phyloP scores from a whole-genome alignment of 1,140 invertebrate genomes.

The Coptotermes formosanus region DNA sequence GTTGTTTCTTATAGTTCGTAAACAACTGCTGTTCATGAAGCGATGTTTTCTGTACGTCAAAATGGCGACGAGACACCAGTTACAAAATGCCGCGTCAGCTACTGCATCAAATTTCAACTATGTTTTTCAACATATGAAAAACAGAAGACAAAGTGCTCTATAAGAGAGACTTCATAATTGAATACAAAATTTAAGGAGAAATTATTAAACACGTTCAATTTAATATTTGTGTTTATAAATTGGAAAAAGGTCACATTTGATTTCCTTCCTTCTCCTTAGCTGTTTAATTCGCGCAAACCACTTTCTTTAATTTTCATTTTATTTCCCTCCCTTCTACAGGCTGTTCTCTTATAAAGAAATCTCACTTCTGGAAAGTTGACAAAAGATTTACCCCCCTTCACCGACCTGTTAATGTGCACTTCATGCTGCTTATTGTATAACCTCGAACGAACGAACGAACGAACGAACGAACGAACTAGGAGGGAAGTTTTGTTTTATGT shows the following conservation, averaged over 20 bases:
- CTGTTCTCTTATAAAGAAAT: background rate
- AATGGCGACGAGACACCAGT: too few relatives aligned
- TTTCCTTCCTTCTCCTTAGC: background rate
- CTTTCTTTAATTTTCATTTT: background rate
- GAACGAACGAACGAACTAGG: background rate
- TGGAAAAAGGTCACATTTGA: background rate
- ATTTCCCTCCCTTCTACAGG: background rate
- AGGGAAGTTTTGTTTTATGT: background rate
- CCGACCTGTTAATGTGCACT: background rate
- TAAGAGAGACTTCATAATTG: background rate
- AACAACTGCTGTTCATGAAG: too few relatives aligned
- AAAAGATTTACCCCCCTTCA: background rate
- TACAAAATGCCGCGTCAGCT: too few relatives aligned
- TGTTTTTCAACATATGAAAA: background rate
- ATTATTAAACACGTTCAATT: background rate
- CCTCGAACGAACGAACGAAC: background rate
- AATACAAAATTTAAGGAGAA: background rate
- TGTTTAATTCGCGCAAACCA: background rate
- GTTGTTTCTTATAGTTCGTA: too few relatives aligned
- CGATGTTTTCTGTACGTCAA: too few relatives aligned
- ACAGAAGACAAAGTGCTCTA: background rate
- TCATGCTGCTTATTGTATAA: conserved; percentile 6
- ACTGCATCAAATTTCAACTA: too few relatives aligned
- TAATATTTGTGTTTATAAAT: background rate
- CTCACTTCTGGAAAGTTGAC: background rate